Base-by-base conservation (phyloP, 1,140 invertebrate genomes). In the Sminthurinus signatus region DNA sequence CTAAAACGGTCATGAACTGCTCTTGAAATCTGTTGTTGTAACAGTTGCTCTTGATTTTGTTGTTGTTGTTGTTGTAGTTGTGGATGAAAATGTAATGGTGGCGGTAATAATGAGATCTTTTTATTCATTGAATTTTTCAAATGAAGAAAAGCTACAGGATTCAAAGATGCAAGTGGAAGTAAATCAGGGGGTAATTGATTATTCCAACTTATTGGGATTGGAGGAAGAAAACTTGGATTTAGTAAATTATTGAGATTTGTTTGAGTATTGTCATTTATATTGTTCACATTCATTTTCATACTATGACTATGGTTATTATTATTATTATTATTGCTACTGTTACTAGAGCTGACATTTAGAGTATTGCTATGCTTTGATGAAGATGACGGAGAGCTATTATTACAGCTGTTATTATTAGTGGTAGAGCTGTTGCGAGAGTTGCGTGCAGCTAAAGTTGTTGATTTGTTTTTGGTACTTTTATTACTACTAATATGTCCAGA, bases 61-160 rank as follows among this genome's bases (percentile, higher is more conserved):
- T 52, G 14, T 29, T 52, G 50, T 25, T 52, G 50, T 25, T 48
- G 44, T 25, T 25, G 44, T 28, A 27, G 50, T 29, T 52, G 4
- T 15, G 25, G 50, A 25, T 52, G 27, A 10, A 27, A 8, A 8
- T 29, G 23, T 8, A 23, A n/a, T 28, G 19, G 50, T 2, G 28
- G 23, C 5, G 44, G 44, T 28, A 29, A 21, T 29, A 54, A 46
- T 62, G 60, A 62, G 60, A 62, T 62, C 60, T 50, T 28, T 62
- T 62, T 50, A 21, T 52, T 36, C 1, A 27, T 15, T 12, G 43
- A 46, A 21, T 10, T 46, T 28, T 52, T 52, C 10, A 25, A 25
- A 52, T 52, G 27, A 52, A 52, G 50, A 25, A 52, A 23, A 28
- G 27, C 50, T 27, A 25, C 21, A 5, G 50, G 50, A 29, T 52